phyloP scores from a whole-genome alignment of 2,113 vertebrate species.

The Ictidomys tridecemlineatus region DNA sequence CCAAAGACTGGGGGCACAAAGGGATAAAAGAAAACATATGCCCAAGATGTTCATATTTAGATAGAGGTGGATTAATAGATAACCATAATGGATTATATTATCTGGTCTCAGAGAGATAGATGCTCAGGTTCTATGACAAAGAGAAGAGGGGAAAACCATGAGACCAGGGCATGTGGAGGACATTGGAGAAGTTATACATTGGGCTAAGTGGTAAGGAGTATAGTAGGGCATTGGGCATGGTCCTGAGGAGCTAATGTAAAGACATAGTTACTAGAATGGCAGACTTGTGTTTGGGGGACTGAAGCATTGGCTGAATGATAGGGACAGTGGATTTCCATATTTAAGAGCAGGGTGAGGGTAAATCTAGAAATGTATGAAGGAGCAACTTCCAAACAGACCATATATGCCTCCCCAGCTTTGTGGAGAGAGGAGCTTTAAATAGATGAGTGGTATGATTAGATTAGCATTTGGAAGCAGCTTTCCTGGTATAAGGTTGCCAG shows the following conservation, averaged over 20 bases:
- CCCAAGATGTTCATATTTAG: neutral
- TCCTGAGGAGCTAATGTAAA: neutral
- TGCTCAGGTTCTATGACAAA: neutral
- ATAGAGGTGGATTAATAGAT: neutral
- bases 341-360: neutral
- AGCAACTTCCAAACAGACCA: neutral
- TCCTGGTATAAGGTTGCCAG: neutral
- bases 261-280: neutral
- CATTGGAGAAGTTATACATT: neutral
- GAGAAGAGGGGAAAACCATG: neutral
- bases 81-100: neutral
- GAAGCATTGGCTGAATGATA: neutral
- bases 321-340: neutral
- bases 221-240: accelerated
- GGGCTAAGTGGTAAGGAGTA: neutral
- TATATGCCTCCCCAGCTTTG: neutral
- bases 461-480: neutral
- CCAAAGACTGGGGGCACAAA: neutral
- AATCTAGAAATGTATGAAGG: neutral
- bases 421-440: neutral
- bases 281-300: neutral
- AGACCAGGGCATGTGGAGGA: neutral
- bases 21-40: neutral
- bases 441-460: neutral
- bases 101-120: neutral